Conservation (phyloP, 2,113 vertebrate genomes). For the Chloebia gouldiae region DNA sequence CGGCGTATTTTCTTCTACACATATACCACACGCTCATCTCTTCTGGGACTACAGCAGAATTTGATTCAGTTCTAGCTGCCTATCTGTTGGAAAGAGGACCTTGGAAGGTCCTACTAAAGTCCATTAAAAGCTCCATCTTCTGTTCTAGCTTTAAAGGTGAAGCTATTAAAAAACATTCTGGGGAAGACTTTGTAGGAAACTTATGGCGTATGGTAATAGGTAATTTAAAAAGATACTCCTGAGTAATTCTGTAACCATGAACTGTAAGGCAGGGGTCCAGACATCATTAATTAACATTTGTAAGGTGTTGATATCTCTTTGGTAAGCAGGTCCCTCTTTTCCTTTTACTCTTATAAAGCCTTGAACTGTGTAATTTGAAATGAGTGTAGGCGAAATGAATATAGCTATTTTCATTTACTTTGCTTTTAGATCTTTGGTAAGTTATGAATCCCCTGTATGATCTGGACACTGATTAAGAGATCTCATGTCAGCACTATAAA, state of each 20-base stretch:
- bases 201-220: background rate
- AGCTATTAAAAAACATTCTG: background rate
- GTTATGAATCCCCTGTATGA: background rate
- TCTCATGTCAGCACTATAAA: background rate
- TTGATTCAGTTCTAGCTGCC: background rate
- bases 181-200: background rate
- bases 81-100: background rate
- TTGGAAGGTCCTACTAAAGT: background rate
- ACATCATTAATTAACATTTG: background rate
- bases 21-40: fast-evolving
- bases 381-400: background rate
- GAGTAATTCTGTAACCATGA: background rate
- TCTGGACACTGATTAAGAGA: background rate
- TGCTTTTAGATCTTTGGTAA: background rate
- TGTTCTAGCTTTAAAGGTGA: background rate
- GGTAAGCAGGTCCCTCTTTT: background rate
- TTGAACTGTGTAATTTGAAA: background rate
- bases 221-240: background rate
- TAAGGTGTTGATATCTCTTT: background rate
- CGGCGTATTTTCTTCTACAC: background rate
- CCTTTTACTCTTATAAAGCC: background rate
- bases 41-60: background rate
- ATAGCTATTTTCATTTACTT: background rate
- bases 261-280: background rate
- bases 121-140: background rate